These are phyloP conservation scores for Babylonia areolata DNA, from an alignment of 1,140 invertebrate species.

Conservation along the genomic window DNA sequence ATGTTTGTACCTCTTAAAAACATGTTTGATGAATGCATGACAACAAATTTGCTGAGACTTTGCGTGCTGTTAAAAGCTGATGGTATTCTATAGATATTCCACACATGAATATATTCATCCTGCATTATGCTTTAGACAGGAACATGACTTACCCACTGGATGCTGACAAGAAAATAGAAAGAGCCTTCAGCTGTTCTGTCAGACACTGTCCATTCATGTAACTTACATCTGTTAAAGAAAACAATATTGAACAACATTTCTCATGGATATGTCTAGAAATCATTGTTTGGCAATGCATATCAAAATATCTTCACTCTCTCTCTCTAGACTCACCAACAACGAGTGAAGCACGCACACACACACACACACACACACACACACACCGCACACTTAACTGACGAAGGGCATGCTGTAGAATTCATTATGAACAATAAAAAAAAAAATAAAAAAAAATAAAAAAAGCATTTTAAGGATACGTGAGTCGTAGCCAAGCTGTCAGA, in stretches of 20 bases:
- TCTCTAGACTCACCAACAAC: too few relatives aligned
- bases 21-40: too few relatives aligned
- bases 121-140: neutral
- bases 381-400: too few relatives aligned
- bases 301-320: too few relatives aligned
- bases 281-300: too few relatives aligned
- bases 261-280: too few relatives aligned
- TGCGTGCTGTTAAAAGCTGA: too few relatives aligned
- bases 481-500: constrained; percentile 73
- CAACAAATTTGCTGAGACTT: too few relatives aligned
- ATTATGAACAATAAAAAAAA: neutral
- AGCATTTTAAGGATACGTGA: constrained; percentile 70
- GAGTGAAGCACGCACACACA: neutral
- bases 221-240: constrained; percentile 41
- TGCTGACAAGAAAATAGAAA: constrained; percentile 74
- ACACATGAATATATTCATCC: neutral
- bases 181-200: constrained; percentile 71
- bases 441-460: neutral
- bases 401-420: too few relatives aligned
- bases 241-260: neutral
- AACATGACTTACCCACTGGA: constrained; percentile 73
- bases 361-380: neutral
- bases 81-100: too few relatives aligned
- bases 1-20: too few relatives aligned
- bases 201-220: constrained; percentile 75